Base-by-base conservation (phyloP, 2,888 invertebrate genomes). In the Archaeoteleia sp. region DNA sequence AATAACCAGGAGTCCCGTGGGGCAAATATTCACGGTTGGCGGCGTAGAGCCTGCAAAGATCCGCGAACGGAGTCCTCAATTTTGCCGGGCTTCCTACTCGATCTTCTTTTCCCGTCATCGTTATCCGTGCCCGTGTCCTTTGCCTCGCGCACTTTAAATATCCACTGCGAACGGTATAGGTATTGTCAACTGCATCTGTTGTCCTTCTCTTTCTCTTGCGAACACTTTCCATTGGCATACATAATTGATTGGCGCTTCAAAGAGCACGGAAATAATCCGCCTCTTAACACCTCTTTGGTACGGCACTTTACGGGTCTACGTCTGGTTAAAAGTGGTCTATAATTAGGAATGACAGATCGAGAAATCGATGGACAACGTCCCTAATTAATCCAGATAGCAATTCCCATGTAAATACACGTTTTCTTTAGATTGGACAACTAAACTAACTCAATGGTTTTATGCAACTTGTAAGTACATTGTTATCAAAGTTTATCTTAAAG, bases 1-100 rank as follows among this genome's bases (percentile, higher is more conserved):
- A 84, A 83, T 81, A 78, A 77, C 76, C 80, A 74, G 72, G 71
- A 76, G 74, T 77, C 82, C 78, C 81, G 42, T 55, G 81, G 78
- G 82, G 77, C 73, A 74, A 78, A 78, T 82, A 79, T 80, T 76
- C 72, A 72, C 67, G 67, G 66, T 65, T 51, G 62, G 60, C 25
- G 10, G 35, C 37, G 13, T 12, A 9, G 10, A 7, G 2, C n/a
- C 25, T 34, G 13, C 45, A 39, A 35, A 34, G 48, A 43, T 43
- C 45, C 37, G 15, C 42, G 51, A 55, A 40, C 42, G 15, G 37
- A 71, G 66, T 71, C 73, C 72, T 71, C 72, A 71, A 71, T 72
- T 77, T 75, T 15, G n/a, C n/a, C n/a, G n/a, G n/a, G n/a, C n/a
- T n/a, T n/a, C n/a, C n/a, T n/a, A n/a, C n/a, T n/a, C n/a, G n/a